Evolutionary conservation across 2,113 vertebrate species (phyloP).

Genomic region (Neomonachus schauinslandi): DNA sequence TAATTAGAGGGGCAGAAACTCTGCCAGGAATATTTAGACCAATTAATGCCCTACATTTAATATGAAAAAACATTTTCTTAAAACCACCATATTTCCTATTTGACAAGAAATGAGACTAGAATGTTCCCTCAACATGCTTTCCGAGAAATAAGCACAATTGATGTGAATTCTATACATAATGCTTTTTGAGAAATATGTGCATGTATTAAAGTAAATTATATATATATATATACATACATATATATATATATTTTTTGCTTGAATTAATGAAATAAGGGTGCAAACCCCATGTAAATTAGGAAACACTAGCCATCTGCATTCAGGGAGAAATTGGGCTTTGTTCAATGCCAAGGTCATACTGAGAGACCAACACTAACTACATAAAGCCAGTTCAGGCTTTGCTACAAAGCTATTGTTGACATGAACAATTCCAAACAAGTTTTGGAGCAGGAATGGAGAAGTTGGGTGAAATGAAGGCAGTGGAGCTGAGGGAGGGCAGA

Average conservation of each 20-base stretch:
- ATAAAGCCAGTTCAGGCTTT: background rate
- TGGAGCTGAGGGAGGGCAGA: background rate
- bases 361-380: background rate
- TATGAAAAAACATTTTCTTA: background rate
- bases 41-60: conserved; percentile 35
- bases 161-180: background rate
- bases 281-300: background rate
- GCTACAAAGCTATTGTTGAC: background rate
- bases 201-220: background rate
- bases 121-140: background rate
- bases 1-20: conserved; percentile 55
- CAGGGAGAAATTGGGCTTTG: conserved; percentile 18
- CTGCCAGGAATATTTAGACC: background rate
- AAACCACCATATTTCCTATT: background rate
- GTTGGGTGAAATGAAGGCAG: background rate
- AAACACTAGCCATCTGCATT: background rate
- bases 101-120: conserved; percentile 1
- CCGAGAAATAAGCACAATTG: background rate
- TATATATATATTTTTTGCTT: background rate
- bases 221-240: background rate
- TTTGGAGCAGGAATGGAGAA: background rate
- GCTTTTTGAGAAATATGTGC: background rate
- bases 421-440: background rate
- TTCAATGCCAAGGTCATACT: background rate
- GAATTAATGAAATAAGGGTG: background rate